Conservation (phyloP, 2,888 invertebrate species). For the Ephialtes manifestator region DNA sequence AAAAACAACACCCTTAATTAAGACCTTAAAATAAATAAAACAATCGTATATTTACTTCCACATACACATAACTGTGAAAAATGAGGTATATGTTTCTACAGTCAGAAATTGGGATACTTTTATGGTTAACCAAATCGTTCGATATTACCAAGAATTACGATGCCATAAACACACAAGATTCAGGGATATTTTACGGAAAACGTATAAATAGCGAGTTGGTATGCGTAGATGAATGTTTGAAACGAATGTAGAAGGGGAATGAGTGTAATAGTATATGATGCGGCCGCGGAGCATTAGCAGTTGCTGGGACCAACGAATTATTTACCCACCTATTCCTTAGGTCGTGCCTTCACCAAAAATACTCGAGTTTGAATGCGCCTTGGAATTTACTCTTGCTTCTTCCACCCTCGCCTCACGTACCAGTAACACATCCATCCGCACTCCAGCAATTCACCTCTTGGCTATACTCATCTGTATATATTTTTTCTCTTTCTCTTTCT, state of each 20-base stretch:
- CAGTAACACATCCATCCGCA: conserved; percentile 46
- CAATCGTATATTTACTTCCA: neutral
- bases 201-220: conserved; percentile 76
- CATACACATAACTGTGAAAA: neutral
- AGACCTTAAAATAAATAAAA: no score
- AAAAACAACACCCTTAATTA: no score
- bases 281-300: conserved; percentile 49
- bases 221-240: conserved; percentile 46
- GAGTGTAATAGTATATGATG: conserved; percentile 30
- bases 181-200: conserved; percentile 62
- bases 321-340: conserved; percentile 77
- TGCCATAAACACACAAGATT: conserved; percentile 53
- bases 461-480: conserved; percentile 21
- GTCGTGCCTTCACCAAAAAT: conserved; percentile 77
- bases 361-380: conserved; percentile 72
- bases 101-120: neutral
- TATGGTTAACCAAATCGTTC: neutral
- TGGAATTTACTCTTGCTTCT: conserved; percentile 46
- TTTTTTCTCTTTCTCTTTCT: conserved; percentile 35
- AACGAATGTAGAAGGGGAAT: conserved; percentile 46
- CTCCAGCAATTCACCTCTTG: neutral
- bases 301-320: conserved; percentile 75
- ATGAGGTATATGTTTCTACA: neutral
- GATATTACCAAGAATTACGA: conserved; percentile 31
- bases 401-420: conserved; percentile 23